Evolutionary conservation across 2,113 vertebrate species (phyloP), one percentile per base, ranked within the genome.

Genomic region (Acanthochromis polyacanthus): DNA sequence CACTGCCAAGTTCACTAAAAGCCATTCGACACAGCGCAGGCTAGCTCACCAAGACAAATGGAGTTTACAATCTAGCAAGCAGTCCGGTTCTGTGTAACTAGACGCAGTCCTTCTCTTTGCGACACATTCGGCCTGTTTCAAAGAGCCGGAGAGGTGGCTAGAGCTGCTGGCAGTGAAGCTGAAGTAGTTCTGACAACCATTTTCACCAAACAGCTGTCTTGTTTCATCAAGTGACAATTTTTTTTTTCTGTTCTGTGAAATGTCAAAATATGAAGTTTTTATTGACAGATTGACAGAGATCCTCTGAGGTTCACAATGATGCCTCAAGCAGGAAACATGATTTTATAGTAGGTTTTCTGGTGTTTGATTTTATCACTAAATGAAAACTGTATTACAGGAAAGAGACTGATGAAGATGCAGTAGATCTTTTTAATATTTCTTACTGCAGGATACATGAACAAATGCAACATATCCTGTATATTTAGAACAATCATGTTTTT

Each of bases 1-100:
- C 6, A 14, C 65, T 73, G 77, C 85, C 88, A 85, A 74, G 58
- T 77, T 50, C 58, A 61, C 66, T 80, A 50, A 80, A 71, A 81
- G 62, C 50, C 72, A 1, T 59, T 36, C 66, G 79, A 75, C 38
- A 22, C 20, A 55, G 56, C 32, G 70, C 59, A 75, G 43, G 72
- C 76, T 52, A 30, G 63, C 23, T 32, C n/a, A 9, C 51, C 1
- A 15, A 69, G 57, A 73, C 69, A 50, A 58, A 67, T 60, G 45
- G 52, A 73, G 71, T 78, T 84, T 62, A 73, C 50, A 53, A 17
- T 59, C 30, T 4, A 45, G 22, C 4, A 22, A 46, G 20, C 46
- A 2, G 53, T 46, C 30, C 15, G 3, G 71, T 10, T 77, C 65
- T 60, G 46, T 64, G 73, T 71, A 59, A 53, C 1, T 3, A 25